Conservation (phyloP, 1,140 invertebrate genomes). For the Drosophila pseudoananassae region DNA sequence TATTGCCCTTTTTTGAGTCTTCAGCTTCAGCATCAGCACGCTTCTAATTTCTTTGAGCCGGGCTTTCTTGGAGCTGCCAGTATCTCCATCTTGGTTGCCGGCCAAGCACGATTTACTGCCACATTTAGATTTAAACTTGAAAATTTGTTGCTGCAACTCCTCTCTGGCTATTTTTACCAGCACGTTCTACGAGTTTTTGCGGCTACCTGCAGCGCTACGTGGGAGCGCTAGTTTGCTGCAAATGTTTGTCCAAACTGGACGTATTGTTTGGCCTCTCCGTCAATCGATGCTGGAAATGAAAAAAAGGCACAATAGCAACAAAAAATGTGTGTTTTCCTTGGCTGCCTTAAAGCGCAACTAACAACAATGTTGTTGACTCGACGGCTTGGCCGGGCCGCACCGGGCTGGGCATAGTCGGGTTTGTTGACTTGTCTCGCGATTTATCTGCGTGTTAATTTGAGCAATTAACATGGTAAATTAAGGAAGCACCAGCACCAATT, state of each 20-base stretch:
- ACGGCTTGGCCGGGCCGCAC: background rate
- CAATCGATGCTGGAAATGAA: constrained; percentile 21
- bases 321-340: constrained; percentile 9
- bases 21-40: constrained; percentile 35
- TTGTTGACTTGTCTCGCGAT: constrained; percentile 52
- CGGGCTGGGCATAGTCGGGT: constrained; percentile 1
- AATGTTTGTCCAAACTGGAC: constrained; percentile 42
- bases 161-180: constrained; percentile 33
- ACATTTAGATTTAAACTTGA: constrained; percentile 73
- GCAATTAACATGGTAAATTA: constrained; percentile 67
- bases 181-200: constrained; percentile 64
- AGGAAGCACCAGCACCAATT: constrained; percentile 67
- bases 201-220: constrained; percentile 56
- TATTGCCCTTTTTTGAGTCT: constrained; percentile 21
- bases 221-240: constrained; percentile 46
- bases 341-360: constrained; percentile 49
- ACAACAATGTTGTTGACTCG: constrained; percentile 34
- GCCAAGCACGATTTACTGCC: constrained; percentile 58
- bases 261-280: constrained; percentile 35
- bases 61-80: constrained; percentile 21
- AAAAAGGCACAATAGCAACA: constrained; percentile 14
- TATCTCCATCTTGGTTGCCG: constrained; percentile 16
- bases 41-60: constrained; percentile 41
- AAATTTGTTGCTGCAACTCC: constrained; percentile 45
- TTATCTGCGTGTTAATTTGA: constrained; percentile 72